Evolutionary conservation across 1,140 invertebrate species (phyloP), one percentile per base, ranked within the genome.

Genomic region (Limonius californicus): DNA sequence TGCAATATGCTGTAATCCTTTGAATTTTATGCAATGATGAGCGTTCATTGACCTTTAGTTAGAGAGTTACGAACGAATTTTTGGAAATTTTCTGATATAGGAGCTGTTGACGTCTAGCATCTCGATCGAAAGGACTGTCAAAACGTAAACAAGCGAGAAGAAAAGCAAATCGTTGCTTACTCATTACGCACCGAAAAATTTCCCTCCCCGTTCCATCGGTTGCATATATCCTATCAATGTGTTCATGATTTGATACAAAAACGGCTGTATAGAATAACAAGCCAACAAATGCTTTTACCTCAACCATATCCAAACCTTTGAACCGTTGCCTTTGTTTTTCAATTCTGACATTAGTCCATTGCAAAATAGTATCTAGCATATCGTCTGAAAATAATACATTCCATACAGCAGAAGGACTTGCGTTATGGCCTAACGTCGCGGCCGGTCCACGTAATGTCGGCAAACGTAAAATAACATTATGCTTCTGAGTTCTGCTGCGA

Each of bases 281-380:
- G 9, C 19, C 19, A 16, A 57, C 42, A 57, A 57, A 57, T 14
- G 55, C 55, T 39, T 39, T 57, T 19, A 39, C 30, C 27, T 57
- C 32, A 39, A 39, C 32, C 3, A 42, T 1, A 12, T 56, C 30
- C 8, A 56, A 14, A 59, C 42, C 55, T 35, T 39, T 39, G 35
- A 19, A 57, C 20, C 32, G 39, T 7, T 19, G 27, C 18, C 55
- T 8, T 15, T 18, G 12, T 6, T 15, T 39, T 18, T 18, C n/a
- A 12, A 57, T 19, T 35, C 55, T 7, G 14, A 16, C 18, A 18
- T 57, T 57, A 15, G 30, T 42, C 35, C 30, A 42, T 14, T 57
- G 1, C 19, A 42, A 57, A 19, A 57, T 57, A 42, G 42, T 39
- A n/a, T 57, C 14, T 39, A 57, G 32, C 30, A 39, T 57, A 39